Evolutionary conservation across 2,113 vertebrate genomes (phyloP).

Genomic region (Chloebia gouldiae): DNA sequence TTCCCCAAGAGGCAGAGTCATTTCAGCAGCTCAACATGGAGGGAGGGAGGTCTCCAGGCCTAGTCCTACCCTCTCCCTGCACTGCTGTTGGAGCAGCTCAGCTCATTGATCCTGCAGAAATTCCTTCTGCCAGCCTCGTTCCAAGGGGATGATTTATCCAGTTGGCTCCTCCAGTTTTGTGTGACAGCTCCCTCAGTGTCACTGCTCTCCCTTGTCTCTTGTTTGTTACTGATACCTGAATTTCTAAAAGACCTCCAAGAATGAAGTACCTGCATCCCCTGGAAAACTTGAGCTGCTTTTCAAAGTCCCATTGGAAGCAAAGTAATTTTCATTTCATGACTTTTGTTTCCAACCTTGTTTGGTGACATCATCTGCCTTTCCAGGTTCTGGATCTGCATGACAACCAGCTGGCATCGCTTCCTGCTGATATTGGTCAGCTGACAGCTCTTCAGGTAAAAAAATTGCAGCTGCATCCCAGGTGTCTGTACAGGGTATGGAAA

Average conservation of each 20-base stretch:
- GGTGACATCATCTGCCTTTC: neutral
- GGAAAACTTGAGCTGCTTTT: neutral
- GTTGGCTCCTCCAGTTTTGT: neutral
- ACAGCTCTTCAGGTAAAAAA: constrained; percentile 77
- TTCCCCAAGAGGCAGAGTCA: neutral
- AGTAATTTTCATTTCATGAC: neutral
- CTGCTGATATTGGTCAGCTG: constrained; percentile 86
- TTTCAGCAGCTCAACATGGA: neutral
- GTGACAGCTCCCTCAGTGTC: neutral
- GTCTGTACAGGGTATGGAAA: neutral
- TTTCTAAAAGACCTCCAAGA: neutral
- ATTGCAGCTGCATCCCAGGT: neutral
- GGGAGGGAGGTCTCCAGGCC: neutral
- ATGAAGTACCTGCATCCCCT: neutral
- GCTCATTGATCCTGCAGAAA: neutral
- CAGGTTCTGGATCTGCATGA: constrained; percentile 94
- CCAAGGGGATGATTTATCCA: neutral
- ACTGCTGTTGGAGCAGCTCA: neutral
- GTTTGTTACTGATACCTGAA: neutral
- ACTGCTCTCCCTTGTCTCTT: neutral
- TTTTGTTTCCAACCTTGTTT: neutral
- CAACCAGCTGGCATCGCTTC: constrained; percentile 86
- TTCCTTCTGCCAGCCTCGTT: neutral
- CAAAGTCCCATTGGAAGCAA: neutral
- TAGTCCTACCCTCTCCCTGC: neutral